A percentile compares a stretch with the other conserved stretches of the same genome.
Conservation (phyloP, 2,888 invertebrate genomes). For the Eupithecia dodoneata region DNA sequence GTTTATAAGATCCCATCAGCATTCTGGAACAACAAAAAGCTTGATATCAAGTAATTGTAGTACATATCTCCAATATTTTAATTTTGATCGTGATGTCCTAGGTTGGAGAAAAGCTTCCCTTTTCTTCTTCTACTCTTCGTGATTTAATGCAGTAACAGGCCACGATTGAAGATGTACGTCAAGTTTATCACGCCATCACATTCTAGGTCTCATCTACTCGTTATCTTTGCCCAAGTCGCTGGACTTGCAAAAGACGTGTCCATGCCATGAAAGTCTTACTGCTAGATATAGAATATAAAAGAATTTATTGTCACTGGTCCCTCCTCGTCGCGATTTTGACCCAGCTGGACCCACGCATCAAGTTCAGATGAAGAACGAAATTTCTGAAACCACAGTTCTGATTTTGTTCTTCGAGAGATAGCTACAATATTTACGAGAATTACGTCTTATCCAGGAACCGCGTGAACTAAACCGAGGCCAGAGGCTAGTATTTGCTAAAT, state of each 20-base stretch:
- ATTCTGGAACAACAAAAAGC: slow-evolving; percentile 26
- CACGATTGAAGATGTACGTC: not conserved
- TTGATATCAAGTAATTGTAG: not conserved
- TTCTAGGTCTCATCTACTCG: not conserved
- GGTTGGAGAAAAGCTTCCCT: not conserved
- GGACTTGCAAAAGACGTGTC: not conserved
- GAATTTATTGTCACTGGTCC: not conserved
- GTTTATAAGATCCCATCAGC: not conserved
- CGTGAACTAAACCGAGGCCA: not conserved
- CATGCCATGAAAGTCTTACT: not conserved
- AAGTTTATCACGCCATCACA: not conserved
- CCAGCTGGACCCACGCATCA: not conserved
- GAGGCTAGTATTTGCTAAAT: not conserved
- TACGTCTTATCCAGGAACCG: not conserved
- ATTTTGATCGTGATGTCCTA: not conserved
- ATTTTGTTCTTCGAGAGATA: not conserved
- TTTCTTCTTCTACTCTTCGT: not conserved
- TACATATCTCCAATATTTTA: not conserved
- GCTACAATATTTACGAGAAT: not conserved
- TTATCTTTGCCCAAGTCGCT: not conserved
- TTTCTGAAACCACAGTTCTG: not conserved
- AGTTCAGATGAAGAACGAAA: not conserved
- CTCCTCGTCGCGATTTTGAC: not conserved
- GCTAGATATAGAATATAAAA: not conserved
- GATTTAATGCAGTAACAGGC: not conserved